A percentile compares a stretch with the other conserved stretches of the same genome.
These are phyloP conservation scores for Camptogramma bilineatum DNA, from an alignment of 2,888 invertebrate genomes.

Conservation along the genomic window DNA sequence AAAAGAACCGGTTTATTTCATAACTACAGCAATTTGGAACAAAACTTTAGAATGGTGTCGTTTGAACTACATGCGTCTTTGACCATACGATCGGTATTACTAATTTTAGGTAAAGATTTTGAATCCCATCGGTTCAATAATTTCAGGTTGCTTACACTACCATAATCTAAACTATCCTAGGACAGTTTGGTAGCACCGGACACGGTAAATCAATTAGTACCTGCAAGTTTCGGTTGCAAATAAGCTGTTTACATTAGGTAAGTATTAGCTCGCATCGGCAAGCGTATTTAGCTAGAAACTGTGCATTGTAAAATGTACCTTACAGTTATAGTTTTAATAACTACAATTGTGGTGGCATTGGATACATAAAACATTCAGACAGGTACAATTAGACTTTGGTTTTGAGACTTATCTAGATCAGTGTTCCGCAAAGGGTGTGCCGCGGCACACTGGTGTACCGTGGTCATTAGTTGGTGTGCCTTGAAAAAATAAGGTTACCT, in stretches of 20 bases:
- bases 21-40: background rate
- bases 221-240: constrained; percentile 65
- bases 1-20: background rate
- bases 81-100: background rate
- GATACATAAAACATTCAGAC: no score
- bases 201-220: constrained; percentile 65
- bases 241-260: constrained; percentile 46
- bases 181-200: constrained; percentile 33
- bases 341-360: no score
- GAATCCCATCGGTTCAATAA: constrained; percentile 5
- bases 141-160: background rate
- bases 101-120: background rate
- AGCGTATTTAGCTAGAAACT: background rate
- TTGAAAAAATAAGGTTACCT: no score
- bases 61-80: background rate
- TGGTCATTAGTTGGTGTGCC: no score
- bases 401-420: no score
- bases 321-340: background rate
- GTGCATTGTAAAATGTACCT: background rate
- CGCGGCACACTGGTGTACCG: no score
- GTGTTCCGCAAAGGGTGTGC: no score
- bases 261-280: background rate
- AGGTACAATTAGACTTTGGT: no score
- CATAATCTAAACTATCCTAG: background rate
- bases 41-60: background rate